Conservation (phyloP, 2,888 invertebrate species). For the Drepanosiphum platanoidis region DNA sequence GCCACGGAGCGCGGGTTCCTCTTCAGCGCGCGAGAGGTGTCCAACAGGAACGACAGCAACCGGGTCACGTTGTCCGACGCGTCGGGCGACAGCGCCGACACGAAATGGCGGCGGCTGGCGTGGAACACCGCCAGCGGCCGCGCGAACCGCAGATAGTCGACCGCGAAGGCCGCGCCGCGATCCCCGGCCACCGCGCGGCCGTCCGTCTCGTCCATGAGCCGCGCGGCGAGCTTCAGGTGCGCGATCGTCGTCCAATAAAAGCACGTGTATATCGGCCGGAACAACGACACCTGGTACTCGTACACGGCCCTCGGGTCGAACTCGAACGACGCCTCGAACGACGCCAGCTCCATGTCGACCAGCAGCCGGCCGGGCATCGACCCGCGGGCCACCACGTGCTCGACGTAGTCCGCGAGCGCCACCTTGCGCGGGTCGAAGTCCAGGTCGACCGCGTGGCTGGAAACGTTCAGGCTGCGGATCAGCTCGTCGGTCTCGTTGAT, state of each 20-base stretch:
- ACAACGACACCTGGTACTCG: constrained; percentile 11
- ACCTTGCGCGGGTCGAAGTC: neutral
- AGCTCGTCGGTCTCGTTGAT: neutral
- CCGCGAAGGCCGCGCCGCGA: neutral
- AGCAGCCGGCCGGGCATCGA: constrained; percentile 1
- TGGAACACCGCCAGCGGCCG: neutral
- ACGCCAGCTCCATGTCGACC: neutral
- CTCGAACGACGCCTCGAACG: constrained; percentile 1
- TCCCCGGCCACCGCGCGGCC: neutral
- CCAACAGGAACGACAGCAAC: neutral
- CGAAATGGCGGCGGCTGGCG: neutral
- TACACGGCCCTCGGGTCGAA: constrained; percentile 25
- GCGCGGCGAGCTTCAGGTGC: constrained; percentile 13
- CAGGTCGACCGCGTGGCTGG: neutral
- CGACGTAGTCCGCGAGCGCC: neutral
- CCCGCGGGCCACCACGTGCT: neutral
- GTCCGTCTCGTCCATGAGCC: neutral
- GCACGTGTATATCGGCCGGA: neutral
- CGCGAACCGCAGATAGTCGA: neutral
- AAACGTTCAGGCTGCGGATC: neutral
- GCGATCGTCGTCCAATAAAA: constrained; percentile 39
- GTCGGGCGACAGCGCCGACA: neutral
- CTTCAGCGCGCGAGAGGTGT: neutral
- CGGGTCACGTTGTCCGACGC: neutral
- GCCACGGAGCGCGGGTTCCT: neutral